These are phyloP conservation scores for Patella depressa DNA, from an alignment of 2,888 invertebrate species.

Conservation along the genomic window DNA sequence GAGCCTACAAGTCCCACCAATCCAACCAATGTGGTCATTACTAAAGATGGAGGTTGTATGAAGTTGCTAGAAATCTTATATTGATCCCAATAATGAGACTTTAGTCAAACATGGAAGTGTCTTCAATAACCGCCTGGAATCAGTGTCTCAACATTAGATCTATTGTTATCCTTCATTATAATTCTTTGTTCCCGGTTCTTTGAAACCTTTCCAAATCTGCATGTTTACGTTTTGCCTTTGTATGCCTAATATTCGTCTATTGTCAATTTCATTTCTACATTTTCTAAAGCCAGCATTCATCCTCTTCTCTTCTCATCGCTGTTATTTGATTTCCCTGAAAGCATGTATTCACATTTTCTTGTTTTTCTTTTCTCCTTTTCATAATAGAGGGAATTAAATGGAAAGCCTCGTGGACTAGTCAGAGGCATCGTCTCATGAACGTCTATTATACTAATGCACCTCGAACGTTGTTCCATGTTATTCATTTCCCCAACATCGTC, in stretches of 20 bases:
- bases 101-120: conserved; percentile 3
- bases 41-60: too few species aligned
- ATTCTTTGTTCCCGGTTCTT: not conserved
- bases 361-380: not conserved
- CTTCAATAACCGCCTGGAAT: conserved; percentile 4
- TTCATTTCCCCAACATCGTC: too few species aligned
- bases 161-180: not conserved
- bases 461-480: too few species aligned
- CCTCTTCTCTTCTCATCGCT: not conserved
- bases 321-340: conserved; percentile 4
- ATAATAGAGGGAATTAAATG: not conserved
- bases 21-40: too few species aligned
- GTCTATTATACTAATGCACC: too few species aligned
- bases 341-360: not conserved
- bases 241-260: not conserved
- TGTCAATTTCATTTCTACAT: not conserved
- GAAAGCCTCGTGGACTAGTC: not conserved
- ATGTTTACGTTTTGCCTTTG: conserved; percentile 10
- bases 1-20: too few species aligned
- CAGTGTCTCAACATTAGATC: not conserved
- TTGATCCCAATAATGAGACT: too few species aligned
- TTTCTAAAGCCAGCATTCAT: conserved; percentile 5
- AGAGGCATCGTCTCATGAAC: too few species aligned
- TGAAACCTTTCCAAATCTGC: conserved; percentile 2
- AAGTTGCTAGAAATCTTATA: too few species aligned